A percentile compares a stretch with the other conserved stretches of the same genome.
These are phyloP conservation scores for Meloidogyne chitwoodi DNA, from an alignment of 1,140 invertebrate genomes.

Conservation along the genomic window DNA sequence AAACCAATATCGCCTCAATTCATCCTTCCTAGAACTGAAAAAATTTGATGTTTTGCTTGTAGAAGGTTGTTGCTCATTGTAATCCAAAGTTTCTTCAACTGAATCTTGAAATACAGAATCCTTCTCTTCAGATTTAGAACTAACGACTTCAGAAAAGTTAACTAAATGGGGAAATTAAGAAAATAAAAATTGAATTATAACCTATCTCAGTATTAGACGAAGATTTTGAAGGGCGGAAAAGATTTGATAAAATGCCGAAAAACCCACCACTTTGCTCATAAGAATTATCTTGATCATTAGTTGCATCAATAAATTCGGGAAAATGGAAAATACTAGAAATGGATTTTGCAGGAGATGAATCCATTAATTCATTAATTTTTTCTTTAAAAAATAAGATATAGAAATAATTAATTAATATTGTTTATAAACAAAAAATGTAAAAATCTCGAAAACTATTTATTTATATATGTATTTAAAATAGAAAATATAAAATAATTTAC, in stretches of 20 bases:
- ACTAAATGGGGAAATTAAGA: background rate
- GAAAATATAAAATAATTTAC: too few relatives aligned
- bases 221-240: constrained; percentile 6
- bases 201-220: background rate
- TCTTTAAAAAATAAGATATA: background rate
- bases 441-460: background rate
- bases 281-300: background rate
- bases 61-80: background rate
- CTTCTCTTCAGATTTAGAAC: background rate
- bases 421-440: background rate
- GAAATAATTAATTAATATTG: background rate
- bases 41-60: background rate
- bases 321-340: constrained; percentile 15
- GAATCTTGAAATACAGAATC: background rate
- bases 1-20: constrained; percentile 14
- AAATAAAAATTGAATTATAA: background rate
- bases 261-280: constrained; percentile 2
- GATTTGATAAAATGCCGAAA: constrained; percentile 7
- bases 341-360: background rate
- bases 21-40: constrained; percentile 3
- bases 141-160: background rate
- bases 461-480: background rate
- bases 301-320: constrained; percentile 8
- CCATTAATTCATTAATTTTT: background rate
- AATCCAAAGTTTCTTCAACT: background rate